These are phyloP conservation scores for Athene cunicularia DNA, from an alignment of 2,113 vertebrate genomes.

Conservation along the genomic window DNA sequence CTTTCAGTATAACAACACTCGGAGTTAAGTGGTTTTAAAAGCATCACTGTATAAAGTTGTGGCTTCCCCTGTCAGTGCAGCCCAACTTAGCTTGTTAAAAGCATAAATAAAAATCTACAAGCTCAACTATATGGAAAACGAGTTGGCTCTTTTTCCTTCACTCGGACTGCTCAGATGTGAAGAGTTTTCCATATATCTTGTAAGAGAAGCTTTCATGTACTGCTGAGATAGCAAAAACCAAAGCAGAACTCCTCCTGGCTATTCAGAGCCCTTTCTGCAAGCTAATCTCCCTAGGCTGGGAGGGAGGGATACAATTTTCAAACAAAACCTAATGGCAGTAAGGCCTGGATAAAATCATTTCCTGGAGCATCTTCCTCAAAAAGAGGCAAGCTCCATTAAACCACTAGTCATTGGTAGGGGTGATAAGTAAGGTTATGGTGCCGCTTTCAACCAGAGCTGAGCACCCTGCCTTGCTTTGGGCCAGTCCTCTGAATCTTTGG, in stretches of 20 bases:
- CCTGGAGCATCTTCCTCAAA: background rate
- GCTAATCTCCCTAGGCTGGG: background rate
- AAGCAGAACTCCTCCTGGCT: background rate
- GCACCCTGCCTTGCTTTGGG: background rate
- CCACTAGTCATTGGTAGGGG: background rate
- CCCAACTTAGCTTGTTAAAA: constrained; percentile 36
- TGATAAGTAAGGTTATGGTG: background rate
- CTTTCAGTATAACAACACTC: constrained; percentile 34
- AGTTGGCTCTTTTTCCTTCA: background rate
- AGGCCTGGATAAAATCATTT: background rate
- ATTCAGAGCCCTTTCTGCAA: background rate
- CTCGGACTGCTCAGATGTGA: background rate
- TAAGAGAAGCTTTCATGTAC: background rate
- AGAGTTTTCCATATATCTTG: background rate
- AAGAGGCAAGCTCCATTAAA: background rate
- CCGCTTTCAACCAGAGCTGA: background rate
- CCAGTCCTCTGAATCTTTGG: background rate
- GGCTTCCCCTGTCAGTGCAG: constrained; percentile 27
- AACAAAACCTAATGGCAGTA: background rate
- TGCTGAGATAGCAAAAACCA: constrained; percentile 23
- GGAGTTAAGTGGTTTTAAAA: constrained; percentile 60
- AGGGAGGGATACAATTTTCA: background rate
- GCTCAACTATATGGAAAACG: background rate
- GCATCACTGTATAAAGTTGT: constrained; percentile 64
- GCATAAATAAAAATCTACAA: constrained; percentile 53